Conservation (phyloP, 2,113 vertebrate species). For the Zosterops lateralis region DNA sequence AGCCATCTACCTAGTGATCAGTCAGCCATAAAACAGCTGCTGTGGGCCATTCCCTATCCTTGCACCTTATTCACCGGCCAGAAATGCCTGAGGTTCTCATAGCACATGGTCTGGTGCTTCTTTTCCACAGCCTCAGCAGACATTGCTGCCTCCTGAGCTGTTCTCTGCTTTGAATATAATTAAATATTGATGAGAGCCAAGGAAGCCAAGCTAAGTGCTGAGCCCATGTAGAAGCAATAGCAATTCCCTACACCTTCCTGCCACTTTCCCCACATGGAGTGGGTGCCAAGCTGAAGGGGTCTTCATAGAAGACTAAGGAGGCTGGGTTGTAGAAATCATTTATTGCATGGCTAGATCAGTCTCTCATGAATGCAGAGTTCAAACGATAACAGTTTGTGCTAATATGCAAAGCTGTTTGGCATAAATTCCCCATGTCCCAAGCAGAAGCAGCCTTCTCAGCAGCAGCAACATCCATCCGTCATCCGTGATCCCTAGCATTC, state of each 20-base stretch:
- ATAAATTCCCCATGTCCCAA: background rate
- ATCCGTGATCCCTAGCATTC: background rate
- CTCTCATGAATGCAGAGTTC: background rate
- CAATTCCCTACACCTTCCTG: fast-evolving
- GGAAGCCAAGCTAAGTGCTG: background rate
- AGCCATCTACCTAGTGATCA: background rate
- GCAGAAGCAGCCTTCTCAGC: background rate
- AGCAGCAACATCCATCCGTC: background rate
- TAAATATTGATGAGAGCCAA: background rate
- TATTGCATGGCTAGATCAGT: background rate
- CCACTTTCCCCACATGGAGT: fast-evolving
- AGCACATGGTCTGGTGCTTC: background rate
- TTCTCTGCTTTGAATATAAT: background rate
- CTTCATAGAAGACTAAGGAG: background rate
- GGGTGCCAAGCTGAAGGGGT: fast-evolving
- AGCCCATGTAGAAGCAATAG: background rate
- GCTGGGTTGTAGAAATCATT: background rate
- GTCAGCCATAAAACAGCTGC: background rate
- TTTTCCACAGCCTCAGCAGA: background rate
- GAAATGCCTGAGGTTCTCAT: background rate
- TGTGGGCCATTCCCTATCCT: background rate
- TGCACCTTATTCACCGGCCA: background rate
- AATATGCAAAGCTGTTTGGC: background rate
- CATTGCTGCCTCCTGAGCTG: background rate
- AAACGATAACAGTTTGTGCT: background rate